Percentiles rank a stretch among this genome's conserved stretches.
Evolutionary conservation across 2,113 vertebrate species (phyloP).

Genomic region (Arothron firmamentum): DNA sequence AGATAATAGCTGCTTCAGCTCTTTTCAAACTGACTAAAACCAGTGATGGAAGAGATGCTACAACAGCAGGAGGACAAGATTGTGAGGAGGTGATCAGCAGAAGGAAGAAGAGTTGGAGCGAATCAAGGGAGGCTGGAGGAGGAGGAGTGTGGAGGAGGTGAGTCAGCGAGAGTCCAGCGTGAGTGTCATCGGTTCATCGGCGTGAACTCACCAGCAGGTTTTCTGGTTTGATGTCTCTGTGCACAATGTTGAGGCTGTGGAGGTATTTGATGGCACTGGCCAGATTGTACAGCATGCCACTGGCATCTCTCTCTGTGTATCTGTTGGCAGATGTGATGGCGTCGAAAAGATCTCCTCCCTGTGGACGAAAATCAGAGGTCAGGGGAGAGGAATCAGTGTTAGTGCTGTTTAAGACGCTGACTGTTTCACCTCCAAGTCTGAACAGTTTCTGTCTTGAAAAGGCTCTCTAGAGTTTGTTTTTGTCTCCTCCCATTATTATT

Average conservation of each 20-base stretch:
- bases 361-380: slow-evolving; percentile 20
- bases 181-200: background rate
- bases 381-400: background rate
- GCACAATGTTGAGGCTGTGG: slow-evolving; percentile 96
- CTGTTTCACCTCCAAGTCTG: slow-evolving; percentile 8
- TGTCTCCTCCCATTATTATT: slow-evolving; percentile 21
- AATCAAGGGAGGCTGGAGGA: background rate
- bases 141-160: no score
- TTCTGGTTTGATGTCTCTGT: slow-evolving; percentile 98
- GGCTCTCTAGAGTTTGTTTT: no score
- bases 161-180: no score
- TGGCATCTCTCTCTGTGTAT: slow-evolving; percentile 95
- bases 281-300: slow-evolving; percentile 96
- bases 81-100: slow-evolving; percentile 11
- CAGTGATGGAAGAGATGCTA: background rate
- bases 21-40: background rate
- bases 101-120: slow-evolving; percentile 15
- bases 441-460: slow-evolving; percentile 1
- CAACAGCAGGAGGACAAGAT: slow-evolving; percentile 35
- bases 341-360: slow-evolving; percentile 98
- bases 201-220: slow-evolving; percentile 89
- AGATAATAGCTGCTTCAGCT: no score
- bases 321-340: slow-evolving; percentile 98
- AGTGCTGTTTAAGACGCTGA: slow-evolving; percentile 1
- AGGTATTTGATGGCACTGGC: slow-evolving; percentile 97